Percentiles rank a stretch among this genome's conserved stretches.
Conservation (phyloP, 2,888 invertebrate genomes). For the Drosophila affinis region DNA sequence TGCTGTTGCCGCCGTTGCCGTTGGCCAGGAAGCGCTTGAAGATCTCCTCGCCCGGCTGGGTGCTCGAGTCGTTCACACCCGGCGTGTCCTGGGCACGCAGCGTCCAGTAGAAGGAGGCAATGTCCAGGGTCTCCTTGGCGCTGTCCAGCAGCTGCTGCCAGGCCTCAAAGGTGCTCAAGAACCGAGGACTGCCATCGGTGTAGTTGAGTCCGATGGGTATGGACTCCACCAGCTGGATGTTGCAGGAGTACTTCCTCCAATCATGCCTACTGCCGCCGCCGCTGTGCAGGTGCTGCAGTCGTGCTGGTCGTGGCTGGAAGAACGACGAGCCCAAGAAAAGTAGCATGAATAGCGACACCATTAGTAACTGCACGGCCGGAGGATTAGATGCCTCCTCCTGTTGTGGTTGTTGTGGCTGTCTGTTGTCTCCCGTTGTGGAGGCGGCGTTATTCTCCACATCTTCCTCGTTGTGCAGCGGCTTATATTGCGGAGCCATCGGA, state of each 20-base stretch:
- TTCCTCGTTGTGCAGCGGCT: slow-evolving; percentile 42
- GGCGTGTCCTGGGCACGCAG: slow-evolving; percentile 90
- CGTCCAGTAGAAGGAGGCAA: slow-evolving; percentile 98
- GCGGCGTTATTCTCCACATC: slow-evolving; percentile 36
- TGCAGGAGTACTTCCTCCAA: slow-evolving; percentile 36
- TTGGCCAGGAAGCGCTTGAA: slow-evolving; percentile 89
- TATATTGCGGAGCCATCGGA: slow-evolving; percentile 43
- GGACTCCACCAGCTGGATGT: slow-evolving; percentile 93
- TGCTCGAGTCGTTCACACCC: slow-evolving; percentile 89
- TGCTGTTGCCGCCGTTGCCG: slow-evolving; percentile 85
- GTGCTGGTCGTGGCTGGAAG: slow-evolving; percentile 43
- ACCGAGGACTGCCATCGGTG: slow-evolving; percentile 85
- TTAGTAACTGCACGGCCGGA: slow-evolving; percentile 59
- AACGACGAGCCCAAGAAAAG: slow-evolving; percentile 59
- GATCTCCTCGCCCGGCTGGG: slow-evolving; percentile 92
- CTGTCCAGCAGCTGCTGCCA: slow-evolving; percentile 92
- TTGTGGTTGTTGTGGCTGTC: slow-evolving; percentile 12
- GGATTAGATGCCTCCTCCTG: slow-evolving; percentile 13
- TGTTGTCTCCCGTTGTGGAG: slow-evolving; percentile 5
- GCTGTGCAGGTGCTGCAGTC: not conserved
- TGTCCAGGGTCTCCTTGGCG: slow-evolving; percentile 92
- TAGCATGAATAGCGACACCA: slow-evolving; percentile 51
- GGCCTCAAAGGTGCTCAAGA: slow-evolving; percentile 90
- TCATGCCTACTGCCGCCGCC: slow-evolving; percentile 32
- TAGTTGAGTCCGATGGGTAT: slow-evolving; percentile 95